Base-by-base conservation (phyloP, 2,113 vertebrate species). In the Gasterosteus nipponicus region DNA sequence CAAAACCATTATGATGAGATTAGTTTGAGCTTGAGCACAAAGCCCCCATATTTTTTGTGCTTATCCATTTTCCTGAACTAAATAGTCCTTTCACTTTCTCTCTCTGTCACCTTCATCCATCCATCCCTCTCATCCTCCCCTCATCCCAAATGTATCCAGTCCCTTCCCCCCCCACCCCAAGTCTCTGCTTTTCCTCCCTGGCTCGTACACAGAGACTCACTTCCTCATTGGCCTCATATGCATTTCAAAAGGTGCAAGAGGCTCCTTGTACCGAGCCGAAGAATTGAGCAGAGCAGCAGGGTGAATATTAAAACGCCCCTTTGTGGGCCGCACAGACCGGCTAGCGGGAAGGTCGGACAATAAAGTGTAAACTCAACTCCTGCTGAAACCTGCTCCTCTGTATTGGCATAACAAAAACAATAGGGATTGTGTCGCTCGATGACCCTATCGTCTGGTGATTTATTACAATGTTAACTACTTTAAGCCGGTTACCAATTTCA, bases 241-340 rank as follows among this genome's bases (percentile, higher is more conserved):
- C 88, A 89, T 93, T 91, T 92, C 82, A 90, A 91, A 92, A 85
- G 89, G 79, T 84, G 84, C 74, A 74, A 79, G 86, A 86, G 84
- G 85, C 80, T 81, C 78, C 79, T 54, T 80, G 89, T 75, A 73
- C 88, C 75, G 47, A 79, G 74, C 61, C 60, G 78, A 81, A 64
- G 83, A 89, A 85, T 77, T 86, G 80, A 86, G 75, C 64, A n/a
- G 64, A 75, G 80, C 73, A 76, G 74, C 80, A 42, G 79, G 61
- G 38, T 75, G 90, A 92, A 91, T 92, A 84, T 88, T 84, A 85
- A 90, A 83, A 81, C 60, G 14, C 77, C 71, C 56, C 49, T 82
- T 69, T 57, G 77, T 73, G 33, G 76, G 75, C 62, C 35, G 69
- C 7, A 7, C 53, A 47, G 68, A 78, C 31, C 42, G 4, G 16